Conservation (phyloP, 2,797 vertebrate species). For the Orientallactaga sibirica region DNA sequence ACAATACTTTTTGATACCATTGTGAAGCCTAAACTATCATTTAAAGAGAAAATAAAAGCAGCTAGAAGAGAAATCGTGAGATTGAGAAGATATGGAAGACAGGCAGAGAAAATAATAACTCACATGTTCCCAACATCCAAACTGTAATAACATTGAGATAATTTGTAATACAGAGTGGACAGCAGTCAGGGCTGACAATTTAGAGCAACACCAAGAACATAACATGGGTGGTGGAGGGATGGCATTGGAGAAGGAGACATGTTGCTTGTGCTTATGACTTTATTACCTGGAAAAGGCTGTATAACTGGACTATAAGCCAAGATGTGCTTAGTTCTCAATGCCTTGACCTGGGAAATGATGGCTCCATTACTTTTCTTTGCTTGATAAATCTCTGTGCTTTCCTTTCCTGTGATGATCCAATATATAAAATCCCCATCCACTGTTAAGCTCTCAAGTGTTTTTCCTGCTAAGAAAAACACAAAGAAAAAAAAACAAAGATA, state of each 20-base stretch:
- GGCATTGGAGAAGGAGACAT: neutral
- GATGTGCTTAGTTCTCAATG: slow-evolving; percentile 55
- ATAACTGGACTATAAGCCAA: slow-evolving; percentile 82
- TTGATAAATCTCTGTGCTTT: slow-evolving; percentile 80
- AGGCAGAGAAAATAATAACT: neutral
- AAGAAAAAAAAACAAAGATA: slow-evolving; percentile 53
- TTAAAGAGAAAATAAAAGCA: neutral
- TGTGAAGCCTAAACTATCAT: neutral
- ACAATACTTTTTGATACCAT: neutral
- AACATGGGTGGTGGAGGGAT: accelerated
- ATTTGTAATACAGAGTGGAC: neutral
- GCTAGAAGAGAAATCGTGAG: neutral
- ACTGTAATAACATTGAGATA: neutral
- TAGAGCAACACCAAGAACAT: neutral
- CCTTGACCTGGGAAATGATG: slow-evolving; percentile 60
- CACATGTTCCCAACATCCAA: neutral
- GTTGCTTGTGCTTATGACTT: neutral
- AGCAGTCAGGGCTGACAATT: accelerated
- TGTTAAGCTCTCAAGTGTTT: slow-evolving; percentile 81
- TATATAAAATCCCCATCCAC: slow-evolving; percentile 86
- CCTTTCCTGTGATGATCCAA: slow-evolving; percentile 79
- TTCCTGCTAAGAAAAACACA: slow-evolving; percentile 75
- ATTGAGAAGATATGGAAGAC: neutral
- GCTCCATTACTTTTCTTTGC: slow-evolving; percentile 74
- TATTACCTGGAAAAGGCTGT: slow-evolving; percentile 88